Conservation (phyloP, 1,140 invertebrate genomes). For the Marisa cornuarietis region DNA sequence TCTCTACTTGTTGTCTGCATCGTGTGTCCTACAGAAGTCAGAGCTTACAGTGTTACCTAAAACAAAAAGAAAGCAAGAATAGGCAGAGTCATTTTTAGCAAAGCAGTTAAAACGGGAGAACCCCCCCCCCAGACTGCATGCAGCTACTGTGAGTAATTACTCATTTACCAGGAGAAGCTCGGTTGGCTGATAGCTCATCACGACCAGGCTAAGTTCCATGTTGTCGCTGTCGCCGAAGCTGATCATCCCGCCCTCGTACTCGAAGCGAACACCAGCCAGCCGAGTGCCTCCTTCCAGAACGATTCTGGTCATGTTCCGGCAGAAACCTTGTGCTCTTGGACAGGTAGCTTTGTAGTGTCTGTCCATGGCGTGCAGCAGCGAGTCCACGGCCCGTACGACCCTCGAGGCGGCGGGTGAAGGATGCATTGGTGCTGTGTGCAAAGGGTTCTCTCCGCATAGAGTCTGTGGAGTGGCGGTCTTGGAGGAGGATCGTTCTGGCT, state of each 20-base stretch:
- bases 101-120: no score
- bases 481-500: not conserved
- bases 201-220: conserved; percentile 20
- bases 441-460: conserved; percentile 16
- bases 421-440: not conserved
- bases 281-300: conserved; percentile 4
- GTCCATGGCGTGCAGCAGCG: conserved; percentile 42
- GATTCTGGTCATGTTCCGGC: conserved; percentile 32
- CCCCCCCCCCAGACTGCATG: no score
- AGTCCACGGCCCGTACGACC: conserved; percentile 35
- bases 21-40: no score
- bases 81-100: no score
- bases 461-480: not conserved
- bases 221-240: conserved; percentile 8
- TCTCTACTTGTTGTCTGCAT: no score
- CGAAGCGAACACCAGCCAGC: conserved; percentile 14
- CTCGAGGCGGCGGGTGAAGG: conserved; percentile 25
- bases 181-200: conserved; percentile 35
- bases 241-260: conserved; percentile 25
- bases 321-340: conserved; percentile 34
- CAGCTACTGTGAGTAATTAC: no score
- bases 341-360: conserved; percentile 32
- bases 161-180: conserved; percentile 39
- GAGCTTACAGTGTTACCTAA: no score
- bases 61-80: no score